Evolutionary conservation across 1,140 invertebrate genomes (phyloP), one percentile per base, ranked within the genome.

Genomic region (Tetranychus urticae): DNA sequence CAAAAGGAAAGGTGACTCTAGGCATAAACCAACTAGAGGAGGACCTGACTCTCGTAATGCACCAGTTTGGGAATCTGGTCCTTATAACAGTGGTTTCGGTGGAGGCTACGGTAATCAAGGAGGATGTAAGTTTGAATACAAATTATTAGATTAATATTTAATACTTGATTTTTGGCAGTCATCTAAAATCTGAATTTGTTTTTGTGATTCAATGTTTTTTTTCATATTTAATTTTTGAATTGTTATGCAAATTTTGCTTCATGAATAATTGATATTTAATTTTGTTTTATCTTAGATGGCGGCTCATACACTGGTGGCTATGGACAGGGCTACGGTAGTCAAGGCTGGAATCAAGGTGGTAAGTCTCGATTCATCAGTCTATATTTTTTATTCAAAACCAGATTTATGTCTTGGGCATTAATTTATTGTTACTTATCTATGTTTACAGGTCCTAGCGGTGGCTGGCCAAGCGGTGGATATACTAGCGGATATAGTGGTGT

Each of bases 1-100:
- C 31, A 67, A 68, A 36, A 56, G 66, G 42, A 66, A 64, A 3
- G 66, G 65, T 31, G 65, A 66, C 62, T 62, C 62, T n/a, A 59
- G 66, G 54, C 58, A 64, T 6, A 59, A 65, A 46, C 39, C 39
- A 42, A 66, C 52, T 63, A 65, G 23, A 61, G 64, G 54, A 31
- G 63, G 64, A 54, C 63, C 65, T 46, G 63, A 61, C n/a, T 48
- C 63, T n/a, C 62, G 62, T 56, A 61, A 65, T 14, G 62, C 47
- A 10, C 45, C 63, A 10, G 61, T 50, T 14, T 61, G 64, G 36
- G 59, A 56, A 54, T 45, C 39, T 33, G 63, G 65, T 57, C 23
- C 54, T 50, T 50, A 60, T 56, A 35, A 45, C 14, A 45, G 56
- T 50, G 64, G 63, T 56, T 60, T 62, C 54, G 47, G 60, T 39